Conservation (phyloP, 2,888 invertebrate species). For the Hirtodrosophila alboralis region DNA sequence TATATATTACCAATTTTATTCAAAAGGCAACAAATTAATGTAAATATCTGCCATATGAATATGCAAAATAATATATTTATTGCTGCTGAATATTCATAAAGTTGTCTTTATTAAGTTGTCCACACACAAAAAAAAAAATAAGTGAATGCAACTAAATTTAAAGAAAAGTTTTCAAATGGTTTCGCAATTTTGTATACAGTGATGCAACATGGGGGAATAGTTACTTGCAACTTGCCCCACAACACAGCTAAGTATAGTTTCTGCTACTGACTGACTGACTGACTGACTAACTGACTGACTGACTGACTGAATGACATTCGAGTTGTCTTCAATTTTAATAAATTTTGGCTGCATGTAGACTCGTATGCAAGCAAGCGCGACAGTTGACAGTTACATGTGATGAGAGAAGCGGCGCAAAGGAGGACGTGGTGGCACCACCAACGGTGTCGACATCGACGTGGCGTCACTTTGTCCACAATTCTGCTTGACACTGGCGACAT, state of each 20-base stretch:
- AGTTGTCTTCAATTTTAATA: constrained; percentile 71
- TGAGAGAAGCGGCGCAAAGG: background rate
- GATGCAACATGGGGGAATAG: background rate
- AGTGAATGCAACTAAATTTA: too few relatives aligned
- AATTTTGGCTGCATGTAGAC: constrained; percentile 55
- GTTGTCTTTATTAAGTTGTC: too few relatives aligned
- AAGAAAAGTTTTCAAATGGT: background rate
- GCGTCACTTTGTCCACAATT: constrained; percentile 46
- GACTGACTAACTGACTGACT: constrained; percentile 24
- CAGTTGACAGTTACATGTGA: constrained; percentile 65
- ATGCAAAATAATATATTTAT: too few relatives aligned
- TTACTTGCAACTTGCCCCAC: too few relatives aligned
- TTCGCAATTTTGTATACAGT: constrained; percentile 2
- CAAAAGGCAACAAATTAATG: too few relatives aligned
- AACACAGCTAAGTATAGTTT: too few relatives aligned
- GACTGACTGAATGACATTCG: constrained; percentile 50
- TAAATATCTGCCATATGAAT: too few relatives aligned
- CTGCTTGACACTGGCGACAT: constrained; percentile 24
- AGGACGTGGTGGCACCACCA: background rate
- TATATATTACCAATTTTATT: too few relatives aligned
- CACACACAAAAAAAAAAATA: too few relatives aligned
- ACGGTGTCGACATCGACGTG: constrained; percentile 36
- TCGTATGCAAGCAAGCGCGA: constrained; percentile 63
- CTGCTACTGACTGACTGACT: constrained; percentile 17
- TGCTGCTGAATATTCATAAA: too few relatives aligned